Percentiles rank a stretch among this genome's conserved stretches.
These are phyloP conservation scores for Tetanocera ferruginea DNA, from an alignment of 2,888 invertebrate species.

Conservation along the genomic window DNA sequence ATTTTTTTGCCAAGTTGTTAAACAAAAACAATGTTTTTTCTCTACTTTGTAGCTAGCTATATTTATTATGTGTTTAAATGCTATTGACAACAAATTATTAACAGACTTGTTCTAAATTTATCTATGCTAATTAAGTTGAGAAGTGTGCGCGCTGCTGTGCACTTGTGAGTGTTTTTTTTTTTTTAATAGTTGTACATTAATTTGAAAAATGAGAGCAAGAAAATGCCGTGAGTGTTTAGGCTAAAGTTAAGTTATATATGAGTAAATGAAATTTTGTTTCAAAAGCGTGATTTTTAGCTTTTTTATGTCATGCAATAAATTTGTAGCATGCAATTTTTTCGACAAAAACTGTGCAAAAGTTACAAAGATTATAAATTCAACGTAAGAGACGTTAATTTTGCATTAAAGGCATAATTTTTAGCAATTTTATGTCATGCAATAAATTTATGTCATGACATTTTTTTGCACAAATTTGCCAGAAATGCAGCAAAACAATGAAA, in stretches of 20 bases:
- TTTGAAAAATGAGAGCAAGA: too few relatives aligned
- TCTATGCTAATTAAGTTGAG: slow-evolving; percentile 32
- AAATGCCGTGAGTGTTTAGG: too few relatives aligned
- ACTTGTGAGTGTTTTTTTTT: not conserved
- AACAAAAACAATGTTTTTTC: not conserved
- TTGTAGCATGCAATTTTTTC: not conserved
- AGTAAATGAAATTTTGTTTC: not conserved
- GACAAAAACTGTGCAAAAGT: not conserved
- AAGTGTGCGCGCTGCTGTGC: not conserved
- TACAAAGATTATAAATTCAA: not conserved
- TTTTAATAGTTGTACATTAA: not conserved
- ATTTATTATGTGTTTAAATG: not conserved
- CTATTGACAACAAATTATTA: slow-evolving; percentile 3
- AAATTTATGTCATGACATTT: not conserved
- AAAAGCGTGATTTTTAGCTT: not conserved
- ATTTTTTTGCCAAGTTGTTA: too few relatives aligned
- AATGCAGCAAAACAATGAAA: not conserved
- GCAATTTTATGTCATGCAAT: not conserved
- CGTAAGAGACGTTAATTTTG: not conserved
- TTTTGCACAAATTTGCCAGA: not conserved
- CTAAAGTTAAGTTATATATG: too few relatives aligned
- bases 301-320: slow-evolving; percentile 8
- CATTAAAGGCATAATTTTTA: not conserved
- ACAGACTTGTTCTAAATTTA: slow-evolving; percentile 36
- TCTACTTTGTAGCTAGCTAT: not conserved